Base-by-base conservation (phyloP, 2,888 invertebrate species). In the Zeuzera pyrina region DNA sequence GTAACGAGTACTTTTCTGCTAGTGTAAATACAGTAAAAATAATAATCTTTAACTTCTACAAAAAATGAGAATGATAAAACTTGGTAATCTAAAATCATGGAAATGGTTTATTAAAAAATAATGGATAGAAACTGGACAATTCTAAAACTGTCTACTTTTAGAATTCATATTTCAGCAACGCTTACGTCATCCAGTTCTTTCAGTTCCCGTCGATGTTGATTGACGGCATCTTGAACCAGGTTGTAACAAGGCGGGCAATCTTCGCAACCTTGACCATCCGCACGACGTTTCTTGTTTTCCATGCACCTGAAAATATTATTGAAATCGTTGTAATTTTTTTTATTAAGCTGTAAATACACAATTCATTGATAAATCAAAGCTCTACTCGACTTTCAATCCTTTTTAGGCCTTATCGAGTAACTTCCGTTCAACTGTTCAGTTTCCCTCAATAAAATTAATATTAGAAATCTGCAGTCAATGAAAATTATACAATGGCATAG, bases 201-300 rank as follows among this genome's bases (percentile, higher is more conserved):
- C 30, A 97, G 73, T 51, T 93, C 92, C 13, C 65, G 74, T 35
- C 93, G 84, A 54, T 96, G 95, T 5, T 85, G 77, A 55, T 91
- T 89, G 4, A 93, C 94, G 0, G 94, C 92, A 36, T 93, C 91
- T 60, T 94, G 92, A 0, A 99, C 95, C 6, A 99, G 85, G 63
- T 94, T 94, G 70, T 99, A 99, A 70, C 98, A 99, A 6, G 93
- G 89, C 0, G 96, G 96, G 63, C 99, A 99, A 57, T 95, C 91
- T 28, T 92, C 85, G 49, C 95, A 95, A 10, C 96, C 97, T 34
- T 91, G 90, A 41, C 95, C 92, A 14, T 79, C 81, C 0, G 60
- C 61, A 14, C 96, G 88, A 62, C 97, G 92, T 59, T 91, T 91
- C 64, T 97, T 97, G 67, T 99, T 99, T 66, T 98, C 98, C 76